These are phyloP conservation scores for Nemotelus pantherinus DNA, from an alignment of 2,888 invertebrate species.

Conservation along the genomic window DNA sequence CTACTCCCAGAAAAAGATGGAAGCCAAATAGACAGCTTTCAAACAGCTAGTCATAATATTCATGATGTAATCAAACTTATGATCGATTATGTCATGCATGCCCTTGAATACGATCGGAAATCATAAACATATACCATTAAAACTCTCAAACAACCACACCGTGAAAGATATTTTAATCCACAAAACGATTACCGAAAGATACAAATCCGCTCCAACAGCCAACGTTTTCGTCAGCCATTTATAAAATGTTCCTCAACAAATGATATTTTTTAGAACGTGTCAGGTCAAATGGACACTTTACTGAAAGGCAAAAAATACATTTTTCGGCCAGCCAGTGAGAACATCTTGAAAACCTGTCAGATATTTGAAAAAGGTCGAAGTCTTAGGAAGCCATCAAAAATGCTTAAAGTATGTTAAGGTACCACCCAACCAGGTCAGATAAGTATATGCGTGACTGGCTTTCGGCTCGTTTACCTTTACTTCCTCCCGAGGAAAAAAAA, in stretches of 20 bases:
- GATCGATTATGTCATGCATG: too few relatives aligned
- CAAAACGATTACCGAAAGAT: too few relatives aligned
- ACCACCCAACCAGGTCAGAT: constrained; percentile 37
- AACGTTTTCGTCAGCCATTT: constrained; percentile 22
- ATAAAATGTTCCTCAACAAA: neutral
- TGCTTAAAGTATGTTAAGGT: constrained; percentile 14
- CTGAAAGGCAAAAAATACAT: neutral
- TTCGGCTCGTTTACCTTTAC: constrained; percentile 23
- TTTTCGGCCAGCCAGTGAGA: constrained; percentile 41
- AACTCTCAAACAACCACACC: too few relatives aligned
- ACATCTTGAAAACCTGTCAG: constrained; percentile 51
- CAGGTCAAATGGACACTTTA: constrained; percentile 41
- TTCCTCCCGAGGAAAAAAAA: constrained; percentile 20
- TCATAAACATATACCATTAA: too few relatives aligned
- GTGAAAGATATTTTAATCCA: too few relatives aligned
- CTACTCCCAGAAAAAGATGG: too few relatives aligned
- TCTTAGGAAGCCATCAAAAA: constrained; percentile 43
- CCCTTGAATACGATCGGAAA: too few relatives aligned
- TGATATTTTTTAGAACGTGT: constrained; percentile 18
- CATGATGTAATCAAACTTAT: too few relatives aligned
- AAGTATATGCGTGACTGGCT: constrained; percentile 39
- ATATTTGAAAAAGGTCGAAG: constrained; percentile 48
- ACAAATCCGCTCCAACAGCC: too few relatives aligned
- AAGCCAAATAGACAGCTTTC: too few relatives aligned
- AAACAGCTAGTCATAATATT: too few relatives aligned